Conservation (phyloP, 2,797 vertebrate genomes). For the Esox masquinongy region DNA sequence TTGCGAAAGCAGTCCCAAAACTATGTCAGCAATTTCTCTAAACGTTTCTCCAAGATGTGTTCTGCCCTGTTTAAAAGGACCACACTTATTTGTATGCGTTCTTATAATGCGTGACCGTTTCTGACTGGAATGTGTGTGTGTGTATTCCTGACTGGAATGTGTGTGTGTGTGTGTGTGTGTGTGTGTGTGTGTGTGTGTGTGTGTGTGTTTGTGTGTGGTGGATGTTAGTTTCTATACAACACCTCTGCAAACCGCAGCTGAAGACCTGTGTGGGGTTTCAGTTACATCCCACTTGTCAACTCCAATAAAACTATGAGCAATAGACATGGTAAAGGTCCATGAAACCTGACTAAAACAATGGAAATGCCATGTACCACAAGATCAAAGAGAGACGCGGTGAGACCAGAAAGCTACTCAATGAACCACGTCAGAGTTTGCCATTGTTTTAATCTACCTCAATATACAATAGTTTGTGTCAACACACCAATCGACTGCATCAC, state of each 20-base stretch:
- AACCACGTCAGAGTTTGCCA: no score
- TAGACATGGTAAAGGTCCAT: not conserved
- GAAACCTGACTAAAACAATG: no score
- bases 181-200: not conserved
- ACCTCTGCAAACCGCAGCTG: not conserved
- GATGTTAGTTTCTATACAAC: constrained; percentile 11
- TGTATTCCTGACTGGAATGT: not conserved
- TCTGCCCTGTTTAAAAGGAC: constrained; percentile 3
- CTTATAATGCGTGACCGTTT: no score
- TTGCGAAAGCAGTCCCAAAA: constrained; percentile 42
- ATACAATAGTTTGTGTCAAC: no score
- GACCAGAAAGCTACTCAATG: no score
- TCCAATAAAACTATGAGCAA: not conserved
- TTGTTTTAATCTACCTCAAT: no score
- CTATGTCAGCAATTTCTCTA: constrained; percentile 33
- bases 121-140: no score
- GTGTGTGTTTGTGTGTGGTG: not conserved
- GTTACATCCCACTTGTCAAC: not conserved
- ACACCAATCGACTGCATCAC: no score
- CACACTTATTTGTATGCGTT: not conserved
- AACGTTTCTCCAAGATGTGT: constrained; percentile 3
- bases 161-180: not conserved
- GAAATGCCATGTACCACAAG: no score
- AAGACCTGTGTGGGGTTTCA: not conserved
- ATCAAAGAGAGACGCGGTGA: no score